Base-by-base conservation (phyloP, 1,140 invertebrate species). In the Lycorma delicatula region DNA sequence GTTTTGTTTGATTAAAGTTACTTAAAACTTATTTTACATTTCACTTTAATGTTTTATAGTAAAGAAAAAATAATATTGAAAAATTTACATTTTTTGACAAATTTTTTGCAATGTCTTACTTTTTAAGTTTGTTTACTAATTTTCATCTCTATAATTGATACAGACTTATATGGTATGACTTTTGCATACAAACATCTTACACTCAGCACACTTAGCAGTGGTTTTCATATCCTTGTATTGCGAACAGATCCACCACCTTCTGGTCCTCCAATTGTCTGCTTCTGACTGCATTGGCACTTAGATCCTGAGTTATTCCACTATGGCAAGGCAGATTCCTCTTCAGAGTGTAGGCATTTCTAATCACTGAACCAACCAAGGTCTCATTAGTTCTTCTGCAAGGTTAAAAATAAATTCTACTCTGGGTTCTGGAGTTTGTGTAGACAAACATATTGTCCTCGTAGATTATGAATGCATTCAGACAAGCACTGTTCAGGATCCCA, bases 391-490 rank as follows among this genome's bases (percentile, higher is more conserved):
- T 18, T 54, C 52, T 36, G 29, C 28, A 3, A 54, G 16, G 9
- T n/a, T 54, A n/a, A 36, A 36, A 36, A 38, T 9, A 22, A 54
- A 34, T 13, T 34, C 28, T 54, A 34, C n/a, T 54, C 52, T 54
- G 11, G 28, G n/a, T 25, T 36, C 18, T 36, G 52, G 52, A 36
- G 28, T 34, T n/a, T 54, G 28, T 7, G 36, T 36, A 36, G 26
- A 29, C 11, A 16, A 36, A 34, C 16, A 54, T 54, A 25, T 54
- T 54, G 28, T 54, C 29, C 18, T 36, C 23, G 52, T 54, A 54
- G 52, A 54, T 54, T 13, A 54, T 38, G 52, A 36, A 54, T 23
- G 57, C 36, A 54, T 70, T 69, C 18, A 70, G 64, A 2, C 62
- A 61, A 27, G 56, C 47, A 28, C 60, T 61, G 50, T 61, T 61